Base-by-base conservation (phyloP, 2,113 vertebrate genomes). In the Tragelaphus strepsiceros region DNA sequence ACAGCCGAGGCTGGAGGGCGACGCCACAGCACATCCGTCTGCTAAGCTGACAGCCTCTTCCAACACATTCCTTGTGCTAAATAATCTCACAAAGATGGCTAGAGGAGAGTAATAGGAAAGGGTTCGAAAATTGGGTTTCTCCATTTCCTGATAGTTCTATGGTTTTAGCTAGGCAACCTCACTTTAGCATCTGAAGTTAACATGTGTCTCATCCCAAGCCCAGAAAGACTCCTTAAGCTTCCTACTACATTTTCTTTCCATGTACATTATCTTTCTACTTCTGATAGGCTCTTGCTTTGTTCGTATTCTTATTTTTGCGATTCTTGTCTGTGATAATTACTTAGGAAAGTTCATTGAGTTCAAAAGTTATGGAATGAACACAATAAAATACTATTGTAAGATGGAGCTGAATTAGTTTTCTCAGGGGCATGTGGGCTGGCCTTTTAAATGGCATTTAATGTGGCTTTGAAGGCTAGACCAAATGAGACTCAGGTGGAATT, bases 381-480 rank as follows among this genome's bases (percentile, higher is more conserved):
- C 35, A 92, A 32, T 62, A 61, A 85, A 97, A 89, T 82, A 46
- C 16, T 82, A n/a, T 7, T 80, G 28, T 81, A 74, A 90, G 39
- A 90, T 61, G 32, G 51, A 7, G 8, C 58, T 96, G 24, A 64
- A 83, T 96, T 94, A 4, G 1, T 83, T 86, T 93, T 97, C n/a
- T 91, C 81, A 4, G n/a, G 30, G 35, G 2, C 59, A 26, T 84
- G 6, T 78, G 5, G 26, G 35, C 19, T 89, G 46, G 61, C 24
- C 87, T 96, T 74, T 24, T 53, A 91, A 94, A 90, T 53, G 30
- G 7, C 28, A 61, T 49, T 96, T 86, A 95, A 90, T 90, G 28
- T 28, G 43, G 19, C 5, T 91, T 82, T 88, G 77, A 94, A 95
- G 49, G 26, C 12, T 22, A 94, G 26, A n/a, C 24, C 61, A 94